These are phyloP conservation scores for Ophonus ardosiacus DNA, from an alignment of 2,888 invertebrate species.

Conservation along the genomic window DNA sequence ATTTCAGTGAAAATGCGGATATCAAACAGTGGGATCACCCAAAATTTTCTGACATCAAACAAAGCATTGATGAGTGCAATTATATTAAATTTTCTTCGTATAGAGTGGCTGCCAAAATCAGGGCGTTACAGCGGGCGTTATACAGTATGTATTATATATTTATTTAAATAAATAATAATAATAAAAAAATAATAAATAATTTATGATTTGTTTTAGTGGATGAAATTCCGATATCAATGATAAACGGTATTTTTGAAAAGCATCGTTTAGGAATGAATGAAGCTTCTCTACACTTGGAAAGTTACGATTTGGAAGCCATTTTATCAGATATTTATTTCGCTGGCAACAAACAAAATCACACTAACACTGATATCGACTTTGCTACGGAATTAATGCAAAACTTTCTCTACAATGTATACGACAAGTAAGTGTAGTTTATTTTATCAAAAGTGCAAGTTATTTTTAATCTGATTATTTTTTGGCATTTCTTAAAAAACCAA, in stretches of 20 bases:
- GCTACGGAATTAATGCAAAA: slow-evolving; percentile 82
- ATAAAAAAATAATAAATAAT: slow-evolving; percentile 40
- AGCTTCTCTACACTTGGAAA: slow-evolving; percentile 82
- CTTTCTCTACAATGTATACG: slow-evolving; percentile 83
- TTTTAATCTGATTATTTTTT: no score
- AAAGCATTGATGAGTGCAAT: slow-evolving; percentile 81
- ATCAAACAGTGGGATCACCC: slow-evolving; percentile 80
- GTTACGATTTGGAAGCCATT: slow-evolving; percentile 84
- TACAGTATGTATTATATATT: slow-evolving; percentile 78
- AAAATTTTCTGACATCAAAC: slow-evolving; percentile 79
- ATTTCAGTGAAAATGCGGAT: slow-evolving; percentile 77
- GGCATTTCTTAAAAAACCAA: no score
- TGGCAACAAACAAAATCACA: slow-evolving; percentile 82
- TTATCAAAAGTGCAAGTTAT: not conserved
- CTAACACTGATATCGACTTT: slow-evolving; percentile 80
- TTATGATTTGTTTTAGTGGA: slow-evolving; percentile 69
- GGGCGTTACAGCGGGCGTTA: slow-evolving; percentile 80
- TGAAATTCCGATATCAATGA: slow-evolving; percentile 76
- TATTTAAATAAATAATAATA: slow-evolving; percentile 25
- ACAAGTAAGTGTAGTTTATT: slow-evolving; percentile 77
- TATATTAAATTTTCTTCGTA: slow-evolving; percentile 87
- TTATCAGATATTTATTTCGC: slow-evolving; percentile 87
- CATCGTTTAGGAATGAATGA: slow-evolving; percentile 85
- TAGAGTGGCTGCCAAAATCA: slow-evolving; percentile 85
- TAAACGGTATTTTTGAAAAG: slow-evolving; percentile 84